Conservation (phyloP, 2,888 invertebrate genomes). For the Pelosia muscerda region DNA sequence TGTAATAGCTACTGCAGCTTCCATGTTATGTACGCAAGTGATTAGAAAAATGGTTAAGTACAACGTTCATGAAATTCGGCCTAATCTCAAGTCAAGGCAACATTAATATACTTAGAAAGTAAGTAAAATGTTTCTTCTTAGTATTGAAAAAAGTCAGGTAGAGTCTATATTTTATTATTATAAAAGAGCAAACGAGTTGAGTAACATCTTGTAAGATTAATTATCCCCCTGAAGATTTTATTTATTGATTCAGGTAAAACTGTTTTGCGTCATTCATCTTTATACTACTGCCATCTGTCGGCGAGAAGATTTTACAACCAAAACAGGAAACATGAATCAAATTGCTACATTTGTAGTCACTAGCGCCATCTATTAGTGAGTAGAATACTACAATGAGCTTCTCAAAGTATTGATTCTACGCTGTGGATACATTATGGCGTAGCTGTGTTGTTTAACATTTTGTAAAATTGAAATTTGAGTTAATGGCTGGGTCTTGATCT, state of each 20-base stretch:
- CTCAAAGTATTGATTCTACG: conserved; percentile 46
- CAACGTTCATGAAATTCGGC: too few relatives aligned
- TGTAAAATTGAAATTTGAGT: neutral
- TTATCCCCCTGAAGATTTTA: neutral
- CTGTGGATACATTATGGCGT: conserved; percentile 43
- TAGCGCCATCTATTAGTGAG: conserved; percentile 59
- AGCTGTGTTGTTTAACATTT: conserved; percentile 23
- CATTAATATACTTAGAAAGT: too few relatives aligned
- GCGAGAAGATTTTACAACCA: conserved; percentile 17
- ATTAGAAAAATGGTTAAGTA: too few relatives aligned
- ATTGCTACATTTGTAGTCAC: neutral
- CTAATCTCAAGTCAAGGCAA: too few relatives aligned
- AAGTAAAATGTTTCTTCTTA: too few relatives aligned
- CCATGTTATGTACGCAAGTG: too few relatives aligned
- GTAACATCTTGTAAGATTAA: neutral
- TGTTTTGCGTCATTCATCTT: neutral
- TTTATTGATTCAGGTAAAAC: conserved; percentile 7
- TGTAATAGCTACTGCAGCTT: too few relatives aligned
- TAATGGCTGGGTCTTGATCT: neutral
- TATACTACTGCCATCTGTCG: conserved; percentile 32
- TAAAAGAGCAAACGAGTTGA: too few relatives aligned
- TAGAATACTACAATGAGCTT: conserved; percentile 41
- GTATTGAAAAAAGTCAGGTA: too few relatives aligned
- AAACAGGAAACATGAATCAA: neutral
- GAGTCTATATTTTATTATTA: too few relatives aligned